A percentile compares a stretch with the other conserved stretches of the same genome.
phyloP scores from a whole-genome alignment of 2,113 vertebrate genomes.

The Siniperca chuatsi region DNA sequence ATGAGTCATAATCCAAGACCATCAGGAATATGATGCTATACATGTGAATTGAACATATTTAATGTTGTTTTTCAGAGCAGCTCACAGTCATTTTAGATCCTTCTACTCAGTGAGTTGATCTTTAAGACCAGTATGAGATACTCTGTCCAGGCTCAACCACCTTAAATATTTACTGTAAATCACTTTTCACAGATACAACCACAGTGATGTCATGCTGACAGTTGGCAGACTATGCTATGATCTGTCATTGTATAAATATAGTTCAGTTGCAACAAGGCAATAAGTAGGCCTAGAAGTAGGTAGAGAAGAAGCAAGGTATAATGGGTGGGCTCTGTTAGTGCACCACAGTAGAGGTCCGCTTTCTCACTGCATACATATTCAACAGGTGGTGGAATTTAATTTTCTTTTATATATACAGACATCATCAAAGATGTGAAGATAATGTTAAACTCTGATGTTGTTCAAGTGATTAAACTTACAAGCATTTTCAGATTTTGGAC shows the following conservation, averaged over 20 bases:
- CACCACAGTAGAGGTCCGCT: neutral
- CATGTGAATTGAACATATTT: constrained; percentile 26
- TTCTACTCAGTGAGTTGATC: neutral
- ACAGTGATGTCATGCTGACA: neutral
- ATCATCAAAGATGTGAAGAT: neutral
- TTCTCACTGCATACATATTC: neutral
- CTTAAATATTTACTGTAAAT: neutral
- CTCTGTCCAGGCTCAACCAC: neutral
- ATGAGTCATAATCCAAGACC: constrained; percentile 16
- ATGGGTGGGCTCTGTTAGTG: neutral
- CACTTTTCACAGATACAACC: neutral
- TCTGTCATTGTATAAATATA: neutral
- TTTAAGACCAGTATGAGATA: neutral
- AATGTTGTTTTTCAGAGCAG: constrained; percentile 31
- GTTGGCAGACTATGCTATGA: too few species aligned
- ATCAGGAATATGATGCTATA: constrained; percentile 12
- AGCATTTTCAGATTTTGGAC: neutral
- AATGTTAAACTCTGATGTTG: neutral
- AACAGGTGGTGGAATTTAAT: neutral
- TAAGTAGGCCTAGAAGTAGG: neutral
- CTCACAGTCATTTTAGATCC: constrained; percentile 23
- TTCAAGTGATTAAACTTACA: neutral
- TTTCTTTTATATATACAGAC: neutral
- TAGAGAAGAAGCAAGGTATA: neutral
- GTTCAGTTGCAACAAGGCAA: neutral